These are phyloP conservation scores for Scophthalmus maximus DNA, from an alignment of 2,113 vertebrate genomes.

Conservation along the genomic window DNA sequence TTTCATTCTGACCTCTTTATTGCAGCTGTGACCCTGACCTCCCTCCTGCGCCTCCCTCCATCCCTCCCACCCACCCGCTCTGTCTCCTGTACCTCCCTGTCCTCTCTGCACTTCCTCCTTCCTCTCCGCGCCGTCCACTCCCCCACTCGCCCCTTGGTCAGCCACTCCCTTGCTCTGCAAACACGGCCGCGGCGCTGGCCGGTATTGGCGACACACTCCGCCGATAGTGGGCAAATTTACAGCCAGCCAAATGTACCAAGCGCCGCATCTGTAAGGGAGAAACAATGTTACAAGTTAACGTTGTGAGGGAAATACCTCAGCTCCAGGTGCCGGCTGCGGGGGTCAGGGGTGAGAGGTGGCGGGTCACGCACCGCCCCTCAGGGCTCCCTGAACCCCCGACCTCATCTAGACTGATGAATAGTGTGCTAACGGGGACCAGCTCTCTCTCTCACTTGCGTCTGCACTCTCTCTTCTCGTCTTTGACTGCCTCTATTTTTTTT, in stretches of 20 bases:
- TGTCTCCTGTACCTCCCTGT: slow-evolving; percentile 56
- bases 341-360: slow-evolving; percentile 71
- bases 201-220: background rate
- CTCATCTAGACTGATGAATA: slow-evolving; percentile 74
- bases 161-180: slow-evolving; percentile 11
- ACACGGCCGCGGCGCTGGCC: background rate
- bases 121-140: slow-evolving; percentile 30
- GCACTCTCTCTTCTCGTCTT: slow-evolving; percentile 74
- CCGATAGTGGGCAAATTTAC: slow-evolving; percentile 26
- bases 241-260: background rate
- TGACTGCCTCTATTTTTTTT: slow-evolving; percentile 35
- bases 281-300: slow-evolving; percentile 62
- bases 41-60: slow-evolving; percentile 21
- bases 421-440: slow-evolving; percentile 79
- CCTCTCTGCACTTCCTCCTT: slow-evolving; percentile 57
- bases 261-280: slow-evolving; percentile 45
- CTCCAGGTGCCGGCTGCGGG: slow-evolving; percentile 74
- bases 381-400: slow-evolving; percentile 74
- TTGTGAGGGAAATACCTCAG: slow-evolving; percentile 75
- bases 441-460: slow-evolving; percentile 62
- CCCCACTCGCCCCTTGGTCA: slow-evolving; percentile 32
- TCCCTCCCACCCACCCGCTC: slow-evolving; percentile 25
- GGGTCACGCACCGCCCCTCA: slow-evolving; percentile 69
- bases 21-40: slow-evolving; percentile 75
- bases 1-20: slow-evolving; percentile 77